phyloP scores from a whole-genome alignment of 2,113 vertebrate species.

The Nanorana parkeri region DNA sequence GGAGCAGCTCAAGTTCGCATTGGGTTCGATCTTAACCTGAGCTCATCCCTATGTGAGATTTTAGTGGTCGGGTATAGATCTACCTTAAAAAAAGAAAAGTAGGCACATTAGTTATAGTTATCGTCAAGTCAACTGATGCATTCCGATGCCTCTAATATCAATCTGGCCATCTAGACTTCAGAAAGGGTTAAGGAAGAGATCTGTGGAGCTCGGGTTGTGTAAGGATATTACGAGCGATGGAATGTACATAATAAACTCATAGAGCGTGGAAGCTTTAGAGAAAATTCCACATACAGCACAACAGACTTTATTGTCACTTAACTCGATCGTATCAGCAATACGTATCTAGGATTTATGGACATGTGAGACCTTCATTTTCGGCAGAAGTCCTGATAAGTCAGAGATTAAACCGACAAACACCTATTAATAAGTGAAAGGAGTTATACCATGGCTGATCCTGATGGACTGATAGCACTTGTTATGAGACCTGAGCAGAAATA shows the following conservation, averaged over 20 bases:
- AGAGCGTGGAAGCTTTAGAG: slow-evolving; percentile 28
- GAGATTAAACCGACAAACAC: neutral
- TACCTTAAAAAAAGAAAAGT: too few species aligned
- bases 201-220: neutral
- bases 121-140: too few species aligned
- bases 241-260: slow-evolving; percentile 28
- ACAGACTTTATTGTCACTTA: neutral
- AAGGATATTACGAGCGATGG: slow-evolving; percentile 4
- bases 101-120: too few species aligned
- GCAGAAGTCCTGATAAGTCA: neutral
- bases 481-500: too few species aligned
- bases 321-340: neutral
- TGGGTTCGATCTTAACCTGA: too few species aligned
- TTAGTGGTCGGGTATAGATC: too few species aligned
- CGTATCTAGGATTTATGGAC: neutral
- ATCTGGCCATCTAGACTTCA: too few species aligned
- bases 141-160: too few species aligned
- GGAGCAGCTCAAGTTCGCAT: too few species aligned
- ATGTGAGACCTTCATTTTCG: slow-evolving; percentile 21
- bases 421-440: slow-evolving; percentile 5
- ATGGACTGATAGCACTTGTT: neutral
- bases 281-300: slow-evolving; percentile 21
- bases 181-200: neutral
- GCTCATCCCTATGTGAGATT: too few species aligned
- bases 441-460: neutral